phyloP scores from a whole-genome alignment of 1,140 invertebrate genomes.

The Papilio dardanus region DNA sequence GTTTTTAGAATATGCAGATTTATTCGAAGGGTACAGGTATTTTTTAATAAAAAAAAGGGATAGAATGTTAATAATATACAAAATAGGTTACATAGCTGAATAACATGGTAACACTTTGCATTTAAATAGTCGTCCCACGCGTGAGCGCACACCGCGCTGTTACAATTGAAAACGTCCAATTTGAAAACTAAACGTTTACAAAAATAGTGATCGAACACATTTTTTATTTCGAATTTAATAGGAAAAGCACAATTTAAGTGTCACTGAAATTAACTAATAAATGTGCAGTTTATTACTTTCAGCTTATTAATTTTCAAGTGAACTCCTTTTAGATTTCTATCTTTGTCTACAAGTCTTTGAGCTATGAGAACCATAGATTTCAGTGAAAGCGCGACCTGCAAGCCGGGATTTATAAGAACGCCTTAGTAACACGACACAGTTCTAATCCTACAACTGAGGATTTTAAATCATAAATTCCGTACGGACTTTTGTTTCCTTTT shows the following conservation, averaged over 20 bases:
- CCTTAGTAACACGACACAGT: neutral
- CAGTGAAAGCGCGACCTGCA: neutral
- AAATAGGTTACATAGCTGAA: constrained; percentile 17
- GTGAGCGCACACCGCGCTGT: constrained; percentile 16
- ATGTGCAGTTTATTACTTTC: neutral
- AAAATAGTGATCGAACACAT: neutral
- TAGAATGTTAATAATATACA: neutral
- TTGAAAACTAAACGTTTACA: constrained; percentile 19
- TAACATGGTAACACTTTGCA: constrained; percentile 23
- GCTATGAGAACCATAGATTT: constrained; percentile 2
- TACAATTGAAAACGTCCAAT: constrained; percentile 34
- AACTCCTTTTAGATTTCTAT: neutral
- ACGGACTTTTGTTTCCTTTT: neutral
- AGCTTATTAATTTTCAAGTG: neutral
- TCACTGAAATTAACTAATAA: neutral
- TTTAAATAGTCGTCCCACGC: constrained; percentile 30
- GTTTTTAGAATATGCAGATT: no score
- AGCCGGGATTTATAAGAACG: neutral
- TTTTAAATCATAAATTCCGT: neutral
- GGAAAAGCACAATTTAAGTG: neutral
- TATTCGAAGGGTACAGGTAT: no score
- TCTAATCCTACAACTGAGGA: neutral
- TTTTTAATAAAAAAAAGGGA: neutral
- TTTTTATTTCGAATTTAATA: neutral
- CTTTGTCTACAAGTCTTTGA: neutral